phyloP scores from a whole-genome alignment of 2,113 vertebrate genomes.

The Platichthys flesus region DNA sequence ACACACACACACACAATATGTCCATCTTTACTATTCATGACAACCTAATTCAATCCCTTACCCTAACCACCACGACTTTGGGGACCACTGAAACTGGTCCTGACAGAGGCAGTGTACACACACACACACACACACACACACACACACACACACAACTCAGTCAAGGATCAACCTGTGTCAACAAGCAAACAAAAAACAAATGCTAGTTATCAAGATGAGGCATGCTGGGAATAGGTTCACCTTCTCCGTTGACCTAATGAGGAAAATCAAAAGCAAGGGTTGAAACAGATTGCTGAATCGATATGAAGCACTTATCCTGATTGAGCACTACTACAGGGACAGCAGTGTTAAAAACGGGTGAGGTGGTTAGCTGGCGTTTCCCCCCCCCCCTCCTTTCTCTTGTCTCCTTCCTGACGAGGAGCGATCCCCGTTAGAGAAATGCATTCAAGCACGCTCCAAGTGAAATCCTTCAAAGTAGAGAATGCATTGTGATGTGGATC shows the following conservation, averaged over 20 bases:
- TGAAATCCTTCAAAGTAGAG: background rate
- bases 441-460: background rate
- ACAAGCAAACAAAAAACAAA: conserved; percentile 53
- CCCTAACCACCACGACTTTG: too few relatives aligned
- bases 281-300: conserved; percentile 68
- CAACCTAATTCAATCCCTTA: too few relatives aligned
- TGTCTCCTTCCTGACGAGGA: conserved; percentile 39
- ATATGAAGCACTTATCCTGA: conserved; percentile 81
- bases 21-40: too few relatives aligned
- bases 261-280: conserved; percentile 70
- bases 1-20: background rate
- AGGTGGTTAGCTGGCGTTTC: conserved; percentile 52
- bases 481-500: conserved; percentile 1
- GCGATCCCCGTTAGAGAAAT: conserved; percentile 31
- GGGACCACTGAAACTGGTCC: too few relatives aligned
- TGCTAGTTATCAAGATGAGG: conserved; percentile 69
- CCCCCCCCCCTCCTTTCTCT: conserved; percentile 27
- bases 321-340: conserved; percentile 70
- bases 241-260: conserved; percentile 73
- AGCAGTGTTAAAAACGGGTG: conserved; percentile 58
- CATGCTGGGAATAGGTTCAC: conserved; percentile 72
- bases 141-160: background rate
- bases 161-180: conserved; percentile 33
- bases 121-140: background rate
- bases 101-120: too few relatives aligned